Evolutionary conservation across 2,888 invertebrate species (phyloP).

Genomic region (Dasysyrphus albostriatus): DNA sequence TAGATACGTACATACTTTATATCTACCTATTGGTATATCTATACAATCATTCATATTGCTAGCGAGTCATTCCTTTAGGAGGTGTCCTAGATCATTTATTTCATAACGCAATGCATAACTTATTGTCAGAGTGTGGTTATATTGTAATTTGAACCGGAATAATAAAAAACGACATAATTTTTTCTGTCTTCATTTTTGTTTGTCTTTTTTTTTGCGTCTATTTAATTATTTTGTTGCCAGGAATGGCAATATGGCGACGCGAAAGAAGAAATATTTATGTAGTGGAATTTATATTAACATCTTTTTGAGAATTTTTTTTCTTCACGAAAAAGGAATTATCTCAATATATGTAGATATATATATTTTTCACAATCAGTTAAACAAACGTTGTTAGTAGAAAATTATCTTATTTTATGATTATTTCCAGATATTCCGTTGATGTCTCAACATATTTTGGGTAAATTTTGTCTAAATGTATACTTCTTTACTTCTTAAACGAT

Average conservation of each 20-base stretch:
- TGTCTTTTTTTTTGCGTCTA: conserved; percentile 4
- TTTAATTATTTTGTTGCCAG: conserved; percentile 51
- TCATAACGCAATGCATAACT: conserved; percentile 69
- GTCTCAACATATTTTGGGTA: no score
- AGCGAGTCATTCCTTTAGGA: conserved; percentile 49
- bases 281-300: no score
- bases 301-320: no score
- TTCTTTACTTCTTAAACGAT: no score
- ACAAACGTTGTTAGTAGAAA: no score
- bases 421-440: no score
- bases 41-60: neutral
- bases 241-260: conserved; percentile 47
- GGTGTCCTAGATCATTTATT: conserved; percentile 70
- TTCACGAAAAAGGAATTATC: no score
- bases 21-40: no score
- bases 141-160: conserved; percentile 74
- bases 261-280: conserved; percentile 11
- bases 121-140: conserved; percentile 69
- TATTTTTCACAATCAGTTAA: no score
- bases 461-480: no score
- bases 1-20: neutral
- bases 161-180: conserved; percentile 55
- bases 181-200: neutral
- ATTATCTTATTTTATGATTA: no score
- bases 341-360: no score